A percentile compares a stretch with the other conserved stretches of the same genome.
Conservation (phyloP, 2,888 invertebrate species). For the Eueremaeus valkanovi region DNA sequence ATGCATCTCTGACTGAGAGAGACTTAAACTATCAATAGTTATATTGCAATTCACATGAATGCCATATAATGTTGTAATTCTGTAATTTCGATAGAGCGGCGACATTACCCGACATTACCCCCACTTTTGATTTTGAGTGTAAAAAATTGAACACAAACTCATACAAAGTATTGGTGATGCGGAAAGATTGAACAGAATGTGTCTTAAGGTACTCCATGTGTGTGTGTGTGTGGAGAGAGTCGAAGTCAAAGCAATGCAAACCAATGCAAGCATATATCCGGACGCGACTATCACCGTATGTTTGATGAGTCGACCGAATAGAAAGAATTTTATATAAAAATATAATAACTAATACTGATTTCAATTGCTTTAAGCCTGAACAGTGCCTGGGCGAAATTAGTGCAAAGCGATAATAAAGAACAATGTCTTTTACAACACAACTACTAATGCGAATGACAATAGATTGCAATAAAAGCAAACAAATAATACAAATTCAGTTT, state of each 20-base stretch:
- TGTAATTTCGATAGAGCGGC: background rate
- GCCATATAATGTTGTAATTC: conserved; percentile 12
- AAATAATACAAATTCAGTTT: conserved; percentile 16
- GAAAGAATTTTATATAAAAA: conserved; percentile 10
- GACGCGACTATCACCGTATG: background rate
- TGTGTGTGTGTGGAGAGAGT: no score
- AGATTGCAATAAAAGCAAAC: conserved; percentile 19
- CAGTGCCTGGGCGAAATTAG: background rate
- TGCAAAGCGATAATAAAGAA: background rate
- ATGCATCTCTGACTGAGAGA: background rate
- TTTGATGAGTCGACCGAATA: background rate
- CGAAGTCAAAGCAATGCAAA: background rate
- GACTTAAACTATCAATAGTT: conserved; percentile 10
- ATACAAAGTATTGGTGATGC: conserved; percentile 17
- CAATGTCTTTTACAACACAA: conserved; percentile 14
- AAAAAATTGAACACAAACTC: background rate
- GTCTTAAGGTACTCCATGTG: background rate
- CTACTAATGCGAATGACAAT: background rate
- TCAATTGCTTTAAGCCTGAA: no score
- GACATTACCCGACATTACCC: background rate
- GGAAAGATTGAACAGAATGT: background rate
- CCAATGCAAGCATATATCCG: conserved; percentile 20
- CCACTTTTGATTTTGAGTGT: background rate
- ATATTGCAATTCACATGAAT: conserved; percentile 13
- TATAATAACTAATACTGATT: no score